Conservation (phyloP, 2,888 invertebrate genomes). For the Hyposoter didymator region DNA sequence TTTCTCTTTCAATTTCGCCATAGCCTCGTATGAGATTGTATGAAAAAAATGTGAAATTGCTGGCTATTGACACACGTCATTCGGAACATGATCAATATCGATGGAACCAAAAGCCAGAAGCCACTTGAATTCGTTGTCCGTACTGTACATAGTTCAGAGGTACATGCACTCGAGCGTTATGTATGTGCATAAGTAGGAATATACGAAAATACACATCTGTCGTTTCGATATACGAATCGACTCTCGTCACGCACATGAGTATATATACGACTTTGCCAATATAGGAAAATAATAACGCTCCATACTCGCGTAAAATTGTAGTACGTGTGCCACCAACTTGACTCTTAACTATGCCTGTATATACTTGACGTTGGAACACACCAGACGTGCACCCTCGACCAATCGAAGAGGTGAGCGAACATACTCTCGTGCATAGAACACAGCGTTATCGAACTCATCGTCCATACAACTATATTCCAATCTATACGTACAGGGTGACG, state of each 20-base stretch:
- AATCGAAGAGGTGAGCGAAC: slow-evolving; percentile 55
- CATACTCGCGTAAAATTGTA: slow-evolving; percentile 39
- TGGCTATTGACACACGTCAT: slow-evolving; percentile 26
- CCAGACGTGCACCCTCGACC: slow-evolving; percentile 59
- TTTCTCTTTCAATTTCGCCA: not conserved
- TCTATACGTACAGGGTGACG: slow-evolving; percentile 9
- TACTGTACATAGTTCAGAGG: not conserved
- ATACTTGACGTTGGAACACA: slow-evolving; percentile 26
- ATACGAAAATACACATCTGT: slow-evolving; percentile 33
- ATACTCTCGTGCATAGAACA: slow-evolving; percentile 51
- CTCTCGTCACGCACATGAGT: slow-evolving; percentile 38
- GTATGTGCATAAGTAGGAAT: not conserved
- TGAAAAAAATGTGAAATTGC: not conserved
- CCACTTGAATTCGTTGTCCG: slow-evolving; percentile 35
- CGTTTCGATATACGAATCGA: slow-evolving; percentile 55
- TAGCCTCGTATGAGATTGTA: not conserved
- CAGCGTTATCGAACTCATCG: slow-evolving; percentile 61
- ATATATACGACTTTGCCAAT: slow-evolving; percentile 37
- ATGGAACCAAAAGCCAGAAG: slow-evolving; percentile 41
- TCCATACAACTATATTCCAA: slow-evolving; percentile 27
- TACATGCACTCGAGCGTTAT: slow-evolving; percentile 13
- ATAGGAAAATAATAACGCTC: slow-evolving; percentile 36
- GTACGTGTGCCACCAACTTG: slow-evolving; percentile 44
- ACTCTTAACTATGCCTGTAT: slow-evolving; percentile 7
- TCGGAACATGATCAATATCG: slow-evolving; percentile 53